A percentile compares a stretch with the other conserved stretches of the same genome.
These are phyloP conservation scores for Troilus luridus DNA, from an alignment of 2,888 invertebrate species.

Conservation along the genomic window DNA sequence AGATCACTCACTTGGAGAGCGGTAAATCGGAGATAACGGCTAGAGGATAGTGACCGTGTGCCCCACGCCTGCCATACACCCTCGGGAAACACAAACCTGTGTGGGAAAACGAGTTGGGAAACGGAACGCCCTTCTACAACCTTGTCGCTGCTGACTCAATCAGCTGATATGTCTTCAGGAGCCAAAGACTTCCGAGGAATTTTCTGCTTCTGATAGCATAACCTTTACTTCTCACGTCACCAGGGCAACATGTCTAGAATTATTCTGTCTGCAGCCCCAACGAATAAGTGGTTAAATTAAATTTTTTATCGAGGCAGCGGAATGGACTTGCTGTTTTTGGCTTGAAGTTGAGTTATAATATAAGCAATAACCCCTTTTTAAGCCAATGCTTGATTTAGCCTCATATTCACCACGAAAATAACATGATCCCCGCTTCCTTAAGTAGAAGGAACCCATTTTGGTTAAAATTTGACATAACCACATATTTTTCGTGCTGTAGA, in stretches of 20 bases:
- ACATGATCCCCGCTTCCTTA: too few species aligned
- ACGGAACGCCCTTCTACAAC: slow-evolving; percentile 33
- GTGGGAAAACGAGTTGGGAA: slow-evolving; percentile 41
- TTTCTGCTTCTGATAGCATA: background rate
- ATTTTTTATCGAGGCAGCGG: too few species aligned
- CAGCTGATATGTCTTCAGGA: background rate
- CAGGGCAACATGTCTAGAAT: background rate
- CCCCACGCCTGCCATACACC: slow-evolving; percentile 35
- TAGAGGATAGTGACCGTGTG: background rate
- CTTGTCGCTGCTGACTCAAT: slow-evolving; percentile 16
- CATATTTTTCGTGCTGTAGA: too few species aligned
- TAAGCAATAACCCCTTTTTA: too few species aligned
- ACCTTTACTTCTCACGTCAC: background rate
- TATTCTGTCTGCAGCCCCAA: too few species aligned
- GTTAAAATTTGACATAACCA: too few species aligned
- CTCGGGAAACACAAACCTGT: slow-evolving; percentile 31
- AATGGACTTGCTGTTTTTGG: too few species aligned
- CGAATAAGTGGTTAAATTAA: too few species aligned
- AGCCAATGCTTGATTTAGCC: too few species aligned
- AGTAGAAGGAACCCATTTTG: too few species aligned
- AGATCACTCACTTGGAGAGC: background rate
- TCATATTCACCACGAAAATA: too few species aligned
- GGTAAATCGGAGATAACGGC: background rate
- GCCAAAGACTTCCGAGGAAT: slow-evolving; percentile 13
- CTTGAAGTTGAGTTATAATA: too few species aligned